Percentiles rank a stretch among this genome's conserved stretches.
phyloP scores from a whole-genome alignment of 2,113 vertebrate species.

The Pandion haliaetus region DNA sequence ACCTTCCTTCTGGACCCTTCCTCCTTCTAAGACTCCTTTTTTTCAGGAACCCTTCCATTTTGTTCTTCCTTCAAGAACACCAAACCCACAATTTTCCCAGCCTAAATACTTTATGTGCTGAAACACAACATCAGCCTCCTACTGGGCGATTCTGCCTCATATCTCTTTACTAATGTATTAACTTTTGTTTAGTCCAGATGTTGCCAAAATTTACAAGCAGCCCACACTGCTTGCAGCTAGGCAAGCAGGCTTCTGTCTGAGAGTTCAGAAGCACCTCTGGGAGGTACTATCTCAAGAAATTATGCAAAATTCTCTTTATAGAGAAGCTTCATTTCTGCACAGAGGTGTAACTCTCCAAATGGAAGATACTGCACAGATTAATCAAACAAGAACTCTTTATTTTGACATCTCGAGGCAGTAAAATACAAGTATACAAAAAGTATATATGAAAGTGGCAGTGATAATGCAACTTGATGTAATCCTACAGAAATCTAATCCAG shows the following conservation, averaged over 20 bases:
- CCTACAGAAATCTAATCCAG: not conserved
- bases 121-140: not conserved
- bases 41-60: not conserved
- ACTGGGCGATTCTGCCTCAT: not conserved
- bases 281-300: not conserved
- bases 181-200: not conserved
- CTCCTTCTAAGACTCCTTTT: not conserved
- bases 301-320: not conserved
- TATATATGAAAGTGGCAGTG: slow-evolving; percentile 59
- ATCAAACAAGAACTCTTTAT: slow-evolving; percentile 67
- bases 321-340: not conserved
- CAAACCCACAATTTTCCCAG: not conserved
- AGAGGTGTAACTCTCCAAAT: not conserved
- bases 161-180: not conserved
- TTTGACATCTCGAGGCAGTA: slow-evolving; percentile 62
- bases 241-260: not conserved
- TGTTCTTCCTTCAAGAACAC: not conserved
- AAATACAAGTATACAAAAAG: slow-evolving; percentile 51
- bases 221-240: not conserved
- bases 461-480: slow-evolving; percentile 11
- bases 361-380: not conserved
- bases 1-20: not conserved
- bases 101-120: not conserved
- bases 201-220: not conserved
- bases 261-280: not conserved